Base-by-base conservation (phyloP, 2,888 invertebrate species). In the Callinectes sapidus region DNA sequence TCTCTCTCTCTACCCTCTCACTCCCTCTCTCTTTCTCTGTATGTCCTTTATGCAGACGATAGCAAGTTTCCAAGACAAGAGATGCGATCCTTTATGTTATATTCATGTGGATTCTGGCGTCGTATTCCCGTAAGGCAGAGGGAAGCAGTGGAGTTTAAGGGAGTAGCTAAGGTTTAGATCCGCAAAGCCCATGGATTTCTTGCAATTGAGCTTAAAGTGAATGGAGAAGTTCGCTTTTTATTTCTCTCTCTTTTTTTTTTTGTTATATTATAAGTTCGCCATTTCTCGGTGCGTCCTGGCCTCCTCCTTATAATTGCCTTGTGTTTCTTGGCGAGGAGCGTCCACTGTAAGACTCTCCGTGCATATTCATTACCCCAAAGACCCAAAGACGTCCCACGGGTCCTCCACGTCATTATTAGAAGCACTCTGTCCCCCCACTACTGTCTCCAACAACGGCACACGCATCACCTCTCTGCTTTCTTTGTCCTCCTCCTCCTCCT, bases 61-160 rank as follows among this genome's bases (percentile, higher is more conserved):
- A 81, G 32, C 81, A 35, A 81, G 81, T 81, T 81, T 35, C 81
- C 81, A 81, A 35, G 81, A 32, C 81, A 71, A 28, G 81, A 35
- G 81, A 81, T 81, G 81, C 32, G 32, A 81, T 35, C 32, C 81
- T 81, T n/a, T 81, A 81, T 81, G 81, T 35, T 32, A 81, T 81
- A 81, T 81, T 81, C 81, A 81, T 81, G 81, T 81, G 32, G 81
- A 81, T 35, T 81, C 81, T 14, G 35, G 10, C 71, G 35, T 35
- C 81, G 28, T 81, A 81, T 81, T 35, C 16, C 81, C 81, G 81
- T 35, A 35, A 81, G 81, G 81, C 81, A 81, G 14, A n/a, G 81
- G 81, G 81, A 35, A 35, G 81, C 81, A 81, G 35, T 10, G 14
- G 81, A 81, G 81, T 81, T 81, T 81, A 81, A 81, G 35, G 35